Evolutionary conservation across 1,140 invertebrate genomes (phyloP).

Genomic region (Papilio machaon): DNA sequence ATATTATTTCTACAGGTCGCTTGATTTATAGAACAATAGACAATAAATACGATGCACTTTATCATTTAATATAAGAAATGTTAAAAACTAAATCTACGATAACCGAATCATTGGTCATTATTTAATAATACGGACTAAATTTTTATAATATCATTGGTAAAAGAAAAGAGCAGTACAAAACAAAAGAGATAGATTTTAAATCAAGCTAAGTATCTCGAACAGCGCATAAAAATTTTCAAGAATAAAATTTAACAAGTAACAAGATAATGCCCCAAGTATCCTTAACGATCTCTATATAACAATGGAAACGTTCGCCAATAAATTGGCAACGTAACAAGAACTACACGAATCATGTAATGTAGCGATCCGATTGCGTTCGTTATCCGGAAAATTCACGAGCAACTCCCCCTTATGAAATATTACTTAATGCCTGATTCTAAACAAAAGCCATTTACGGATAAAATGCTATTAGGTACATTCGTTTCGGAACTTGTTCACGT

Average conservation of each 20-base stretch:
- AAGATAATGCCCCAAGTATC: background rate
- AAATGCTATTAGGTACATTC: slow-evolving; percentile 26
- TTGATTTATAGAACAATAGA: background rate
- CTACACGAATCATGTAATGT: slow-evolving; percentile 2
- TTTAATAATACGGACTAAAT: background rate
- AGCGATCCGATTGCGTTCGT: slow-evolving; percentile 18
- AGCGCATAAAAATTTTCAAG: background rate
- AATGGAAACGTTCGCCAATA: background rate
- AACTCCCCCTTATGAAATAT: slow-evolving; percentile 25
- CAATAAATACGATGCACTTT: background rate
- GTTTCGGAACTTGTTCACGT: slow-evolving; percentile 25
- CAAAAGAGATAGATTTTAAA: background rate
- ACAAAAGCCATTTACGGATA: slow-evolving; percentile 28
- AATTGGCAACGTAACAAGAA: slow-evolving; percentile 26
- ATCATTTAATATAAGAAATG: background rate
- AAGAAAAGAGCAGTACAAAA: background rate
- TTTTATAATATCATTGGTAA: background rate
- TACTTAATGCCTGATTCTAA: slow-evolving; percentile 25
- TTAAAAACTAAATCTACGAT: background rate
- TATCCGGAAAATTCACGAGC: slow-evolving; percentile 20
- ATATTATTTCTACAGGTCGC: background rate
- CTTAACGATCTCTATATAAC: background rate
- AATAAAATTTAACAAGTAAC: background rate
- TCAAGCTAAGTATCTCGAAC: background rate
- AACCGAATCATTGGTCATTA: background rate